These are phyloP conservation scores for Pollenia griseotomentosa DNA, from an alignment of 2,888 invertebrate species.

Conservation along the genomic window DNA sequence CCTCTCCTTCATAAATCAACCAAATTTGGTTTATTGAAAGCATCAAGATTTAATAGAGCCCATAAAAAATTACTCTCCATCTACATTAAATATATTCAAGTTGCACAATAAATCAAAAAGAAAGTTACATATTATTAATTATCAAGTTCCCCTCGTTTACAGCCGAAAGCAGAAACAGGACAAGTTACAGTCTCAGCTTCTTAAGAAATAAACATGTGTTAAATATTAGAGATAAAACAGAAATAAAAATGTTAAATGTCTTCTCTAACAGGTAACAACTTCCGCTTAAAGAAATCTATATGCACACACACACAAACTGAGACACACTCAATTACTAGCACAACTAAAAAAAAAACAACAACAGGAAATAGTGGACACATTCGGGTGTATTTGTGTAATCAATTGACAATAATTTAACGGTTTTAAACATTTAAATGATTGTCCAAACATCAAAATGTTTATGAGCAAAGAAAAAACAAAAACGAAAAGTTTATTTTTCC, in stretches of 20 bases:
- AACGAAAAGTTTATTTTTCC: constrained; percentile 37
- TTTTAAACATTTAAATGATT: constrained; percentile 35
- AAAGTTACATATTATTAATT: neutral
- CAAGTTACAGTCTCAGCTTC: neutral
- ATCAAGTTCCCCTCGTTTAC: constrained; percentile 8
- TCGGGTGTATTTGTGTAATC: neutral
- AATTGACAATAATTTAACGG: constrained; percentile 45
- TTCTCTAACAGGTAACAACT: constrained; percentile 33
- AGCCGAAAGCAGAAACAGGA: neutral
- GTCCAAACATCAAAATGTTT: neutral
- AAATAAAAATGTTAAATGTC: constrained; percentile 39
- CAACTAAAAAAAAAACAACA: neutral
- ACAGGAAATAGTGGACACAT: constrained; percentile 32
- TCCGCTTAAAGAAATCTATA: constrained; percentile 29
- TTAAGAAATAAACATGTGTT: constrained; percentile 8
- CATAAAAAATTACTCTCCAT: neutral
- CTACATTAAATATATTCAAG: neutral
- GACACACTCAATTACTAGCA: neutral
- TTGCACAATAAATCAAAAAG: neutral
- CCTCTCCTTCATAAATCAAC: too few species aligned
- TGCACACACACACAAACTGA: neutral
- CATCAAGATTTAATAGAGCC: neutral
- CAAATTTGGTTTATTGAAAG: neutral
- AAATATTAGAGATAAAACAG: neutral
- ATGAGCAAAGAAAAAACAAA: constrained; percentile 2